These are phyloP conservation scores for Ariolimax columbianus DNA, from an alignment of 2,888 invertebrate species.

Conservation along the genomic window DNA sequence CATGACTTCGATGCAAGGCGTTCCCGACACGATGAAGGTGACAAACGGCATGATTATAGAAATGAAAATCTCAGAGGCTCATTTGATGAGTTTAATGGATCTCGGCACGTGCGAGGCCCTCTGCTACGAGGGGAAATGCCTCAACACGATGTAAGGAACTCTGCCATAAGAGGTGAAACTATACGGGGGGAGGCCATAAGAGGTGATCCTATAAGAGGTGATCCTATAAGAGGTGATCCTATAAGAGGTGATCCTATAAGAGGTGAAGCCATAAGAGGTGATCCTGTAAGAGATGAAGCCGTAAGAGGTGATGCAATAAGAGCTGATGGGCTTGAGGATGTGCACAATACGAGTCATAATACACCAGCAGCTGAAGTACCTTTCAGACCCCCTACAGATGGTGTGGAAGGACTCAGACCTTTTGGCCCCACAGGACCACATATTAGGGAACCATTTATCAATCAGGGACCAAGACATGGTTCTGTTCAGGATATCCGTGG, in stretches of 20 bases:
- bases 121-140: constrained; percentile 8
- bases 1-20: constrained; percentile 41
- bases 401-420: constrained; percentile 18
- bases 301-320: not conserved
- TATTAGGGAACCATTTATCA: constrained; percentile 16
- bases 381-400: constrained; percentile 31
- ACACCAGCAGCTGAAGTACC: constrained; percentile 33
- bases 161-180: not conserved
- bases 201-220: constrained; percentile 11
- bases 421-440: constrained; percentile 26
- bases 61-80: constrained; percentile 28
- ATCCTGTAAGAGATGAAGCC: not conserved
- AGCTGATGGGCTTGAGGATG: constrained; percentile 35
- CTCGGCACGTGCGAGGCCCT: constrained; percentile 14
- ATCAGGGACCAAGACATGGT: constrained; percentile 13
- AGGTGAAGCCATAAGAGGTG: not conserved
- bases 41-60: constrained; percentile 12
- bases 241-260: not conserved
- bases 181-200: not conserved
- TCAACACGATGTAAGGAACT: not conserved
- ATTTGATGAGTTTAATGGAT: constrained; percentile 26
- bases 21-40: constrained; percentile 33
- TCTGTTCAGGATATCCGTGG: constrained; percentile 32
- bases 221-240: constrained; percentile 3
- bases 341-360: constrained; percentile 29